Evolutionary conservation across 2,113 vertebrate species (phyloP).

Genomic region (Passer domesticus): DNA sequence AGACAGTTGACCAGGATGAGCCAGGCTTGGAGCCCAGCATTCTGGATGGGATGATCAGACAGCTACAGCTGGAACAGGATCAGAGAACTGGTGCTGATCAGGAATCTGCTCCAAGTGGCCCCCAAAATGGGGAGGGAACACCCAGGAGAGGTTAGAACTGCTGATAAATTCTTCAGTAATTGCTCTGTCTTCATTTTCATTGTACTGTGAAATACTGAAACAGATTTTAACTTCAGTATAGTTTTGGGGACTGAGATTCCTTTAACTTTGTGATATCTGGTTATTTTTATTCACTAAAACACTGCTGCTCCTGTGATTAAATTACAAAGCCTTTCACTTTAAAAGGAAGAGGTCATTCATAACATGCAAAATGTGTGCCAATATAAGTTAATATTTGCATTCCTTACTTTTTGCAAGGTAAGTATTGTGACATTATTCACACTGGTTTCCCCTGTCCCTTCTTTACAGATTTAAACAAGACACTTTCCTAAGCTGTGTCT

Average conservation of each 20-base stretch:
- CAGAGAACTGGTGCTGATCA: constrained; percentile 62
- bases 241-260: neutral
- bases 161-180: neutral
- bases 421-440: neutral
- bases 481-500: neutral
- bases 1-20: constrained; percentile 84
- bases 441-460: neutral
- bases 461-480: neutral
- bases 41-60: constrained; percentile 89
- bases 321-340: neutral
- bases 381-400: neutral
- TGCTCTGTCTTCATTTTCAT: neutral
- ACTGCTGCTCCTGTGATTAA: neutral
- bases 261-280: neutral
- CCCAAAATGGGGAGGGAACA: constrained; percentile 70
- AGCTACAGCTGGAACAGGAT: constrained; percentile 86
- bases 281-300: neutral
- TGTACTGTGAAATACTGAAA: neutral
- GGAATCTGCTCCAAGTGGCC: constrained; percentile 50
- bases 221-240: neutral
- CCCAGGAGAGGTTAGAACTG: constrained; percentile 85
- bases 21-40: constrained; percentile 75
- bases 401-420: neutral
- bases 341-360: neutral
- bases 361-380: neutral